Evolutionary conservation across 1,140 invertebrate species (phyloP), one percentile per base, ranked within the genome.

Genomic region (Lethocerus indicus): DNA sequence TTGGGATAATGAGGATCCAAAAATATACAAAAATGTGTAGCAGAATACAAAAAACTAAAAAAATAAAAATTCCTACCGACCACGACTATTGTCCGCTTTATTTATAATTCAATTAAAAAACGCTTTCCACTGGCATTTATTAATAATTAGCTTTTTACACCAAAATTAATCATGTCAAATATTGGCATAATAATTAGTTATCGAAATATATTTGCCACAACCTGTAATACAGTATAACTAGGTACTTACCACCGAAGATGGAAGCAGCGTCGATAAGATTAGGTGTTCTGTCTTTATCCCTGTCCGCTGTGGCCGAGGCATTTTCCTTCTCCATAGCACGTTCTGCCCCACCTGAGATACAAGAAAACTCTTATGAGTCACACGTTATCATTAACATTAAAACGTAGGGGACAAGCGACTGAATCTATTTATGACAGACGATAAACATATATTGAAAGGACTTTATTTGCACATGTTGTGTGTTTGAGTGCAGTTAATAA

Each of bases 291-390:
- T 50, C 49, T 50, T 50, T 50, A 23, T 50, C 49, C 35, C 49
- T 50, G 25, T 50, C 49, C 37, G 49, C 24, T 18, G 36, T 29
- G 27, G 49, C 49, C 37, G 49, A 39, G 3, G 42, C 49, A 50
- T 50, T 50, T 42, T 50, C 49, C 32, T 50, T 50, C 49, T 50
- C 49, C 49, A 50, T 50, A 50, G 44, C 49, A 50, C 49, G n/a
- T n/a, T n/a, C n/a, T n/a, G n/a, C n/a, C n/a, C n/a, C n/a, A n/a
- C n/a, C n/a, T n/a, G n/a, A n/a, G n/a, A n/a, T n/a, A n/a, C n/a
- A n/a, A n/a, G n/a, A n/a, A n/a, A n/a, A n/a, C n/a, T n/a, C n/a
- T n/a, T n/a, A n/a, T n/a, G n/a, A n/a, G n/a, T n/a, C n/a, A n/a
- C n/a, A n/a, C n/a, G n/a, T n/a, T n/a, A n/a, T n/a, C n/a, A n/a